These are phyloP conservation scores for Pogonocherus hispidulus DNA, from an alignment of 2,888 invertebrate species.

Conservation along the genomic window DNA sequence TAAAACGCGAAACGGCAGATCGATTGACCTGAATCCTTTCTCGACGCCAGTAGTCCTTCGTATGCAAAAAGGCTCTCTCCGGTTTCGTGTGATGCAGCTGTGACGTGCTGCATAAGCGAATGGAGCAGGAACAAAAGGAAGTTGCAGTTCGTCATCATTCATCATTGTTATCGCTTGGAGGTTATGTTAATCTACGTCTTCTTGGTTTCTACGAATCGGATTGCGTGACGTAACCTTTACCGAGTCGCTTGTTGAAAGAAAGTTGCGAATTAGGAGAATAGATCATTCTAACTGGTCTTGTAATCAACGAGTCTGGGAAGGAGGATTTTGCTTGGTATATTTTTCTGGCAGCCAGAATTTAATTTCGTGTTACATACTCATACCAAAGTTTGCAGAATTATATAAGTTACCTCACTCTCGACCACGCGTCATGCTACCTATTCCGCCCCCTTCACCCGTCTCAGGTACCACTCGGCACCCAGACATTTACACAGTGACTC, in stretches of 20 bases:
- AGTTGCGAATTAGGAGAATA: too few relatives aligned
- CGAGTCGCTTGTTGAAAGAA: not conserved
- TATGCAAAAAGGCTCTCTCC: constrained; percentile 10
- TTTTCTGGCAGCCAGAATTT: too few relatives aligned
- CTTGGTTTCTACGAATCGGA: not conserved
- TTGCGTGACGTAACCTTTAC: not conserved
- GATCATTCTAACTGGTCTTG: too few relatives aligned
- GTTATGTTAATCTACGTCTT: not conserved
- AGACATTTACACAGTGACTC: too few relatives aligned
- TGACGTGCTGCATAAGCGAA: constrained; percentile 11
- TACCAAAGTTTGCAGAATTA: too few relatives aligned
- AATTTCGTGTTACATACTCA: too few relatives aligned
- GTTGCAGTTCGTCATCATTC: not conserved
- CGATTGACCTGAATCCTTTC: constrained; percentile 24
- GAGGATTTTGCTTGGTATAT: too few relatives aligned
- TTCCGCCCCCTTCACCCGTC: too few relatives aligned
- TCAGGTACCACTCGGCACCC: too few relatives aligned
- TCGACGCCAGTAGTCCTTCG: constrained; percentile 4
- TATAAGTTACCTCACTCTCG: too few relatives aligned
- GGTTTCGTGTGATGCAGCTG: constrained; percentile 11
- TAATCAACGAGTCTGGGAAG: too few relatives aligned
- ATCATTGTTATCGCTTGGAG: not conserved
- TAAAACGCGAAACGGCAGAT: constrained; percentile 32
- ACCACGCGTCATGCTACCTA: too few relatives aligned
- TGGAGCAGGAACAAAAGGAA: constrained; percentile 9